Conservation (phyloP, 2,888 invertebrate genomes). For the Euplexia lucipara region DNA sequence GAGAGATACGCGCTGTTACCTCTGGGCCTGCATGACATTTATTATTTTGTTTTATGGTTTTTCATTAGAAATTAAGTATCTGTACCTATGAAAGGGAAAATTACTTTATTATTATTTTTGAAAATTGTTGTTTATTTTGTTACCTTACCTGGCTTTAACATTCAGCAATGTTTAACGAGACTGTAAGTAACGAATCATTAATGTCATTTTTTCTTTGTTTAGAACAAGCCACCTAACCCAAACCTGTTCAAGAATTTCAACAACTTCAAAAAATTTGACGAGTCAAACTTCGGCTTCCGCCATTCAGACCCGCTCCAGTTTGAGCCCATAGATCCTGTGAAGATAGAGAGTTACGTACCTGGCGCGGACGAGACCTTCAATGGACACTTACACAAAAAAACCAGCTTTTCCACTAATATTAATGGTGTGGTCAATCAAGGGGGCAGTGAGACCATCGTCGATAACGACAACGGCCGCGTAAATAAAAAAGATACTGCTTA, state of each 20-base stretch:
- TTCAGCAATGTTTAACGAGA: no score
- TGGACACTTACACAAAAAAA: background rate
- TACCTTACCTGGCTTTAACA: no score
- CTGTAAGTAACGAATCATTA: slow-evolving; percentile 3
- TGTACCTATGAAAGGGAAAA: no score
- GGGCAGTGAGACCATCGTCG: slow-evolving; percentile 8
- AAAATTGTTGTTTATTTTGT: no score
- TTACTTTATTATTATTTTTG: no score
- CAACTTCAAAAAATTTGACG: background rate
- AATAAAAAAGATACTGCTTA: slow-evolving; percentile 8
- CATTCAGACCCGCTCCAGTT: background rate
- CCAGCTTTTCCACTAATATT: slow-evolving; percentile 10
- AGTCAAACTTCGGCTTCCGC: background rate
- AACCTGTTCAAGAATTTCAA: background rate
- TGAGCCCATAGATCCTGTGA: slow-evolving; percentile 14
- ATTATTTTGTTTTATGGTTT: no score
- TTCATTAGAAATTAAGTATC: no score
- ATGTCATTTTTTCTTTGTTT: slow-evolving; percentile 3
- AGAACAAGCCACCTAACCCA: slow-evolving; percentile 25
- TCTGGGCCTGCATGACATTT: no score
- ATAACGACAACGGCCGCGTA: slow-evolving; percentile 50
- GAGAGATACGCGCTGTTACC: no score
- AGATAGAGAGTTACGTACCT: slow-evolving; percentile 40
- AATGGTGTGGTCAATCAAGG: slow-evolving; percentile 43
- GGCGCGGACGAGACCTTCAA: slow-evolving; percentile 9